A percentile compares a stretch with the other conserved stretches of the same genome.
phyloP scores from a whole-genome alignment of 2,797 vertebrate species.

The Rhynchonycteris naso region DNA sequence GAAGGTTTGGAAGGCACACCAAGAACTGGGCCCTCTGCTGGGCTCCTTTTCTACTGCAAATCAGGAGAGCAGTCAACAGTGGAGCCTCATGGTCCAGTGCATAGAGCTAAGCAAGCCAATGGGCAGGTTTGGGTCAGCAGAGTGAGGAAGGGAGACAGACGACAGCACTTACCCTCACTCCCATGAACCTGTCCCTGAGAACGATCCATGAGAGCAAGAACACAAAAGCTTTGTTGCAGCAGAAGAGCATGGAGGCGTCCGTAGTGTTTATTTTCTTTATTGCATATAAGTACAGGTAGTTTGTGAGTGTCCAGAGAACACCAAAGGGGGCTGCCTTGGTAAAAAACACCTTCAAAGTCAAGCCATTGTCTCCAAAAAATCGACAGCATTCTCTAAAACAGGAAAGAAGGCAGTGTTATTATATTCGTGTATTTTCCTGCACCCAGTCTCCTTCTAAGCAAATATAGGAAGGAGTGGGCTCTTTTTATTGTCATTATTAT shows the following conservation, averaged over 20 bases:
- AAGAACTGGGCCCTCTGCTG: not conserved
- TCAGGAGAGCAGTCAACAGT: not conserved
- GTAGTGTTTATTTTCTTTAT: slow-evolving; percentile 99
- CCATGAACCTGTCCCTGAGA: slow-evolving; percentile 98
- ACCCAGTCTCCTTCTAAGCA: not conserved
- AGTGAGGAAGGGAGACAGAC: slow-evolving; percentile 75
- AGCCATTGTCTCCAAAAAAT: slow-evolving; percentile 96
- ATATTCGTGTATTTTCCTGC: not conserved
- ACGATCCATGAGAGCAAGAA: slow-evolving; percentile 99
- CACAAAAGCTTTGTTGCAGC: slow-evolving; percentile 99
- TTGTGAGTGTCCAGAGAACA: slow-evolving; percentile 98
- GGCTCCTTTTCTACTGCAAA: not conserved
- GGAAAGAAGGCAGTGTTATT: slow-evolving; percentile 83
- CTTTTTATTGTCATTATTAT: not conserved
- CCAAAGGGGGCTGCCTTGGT: slow-evolving; percentile 96
- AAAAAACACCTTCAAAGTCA: slow-evolving; percentile 96
- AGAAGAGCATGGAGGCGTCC: slow-evolving; percentile 97
- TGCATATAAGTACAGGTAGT: slow-evolving; percentile 99
- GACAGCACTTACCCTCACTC: slow-evolving; percentile 94
- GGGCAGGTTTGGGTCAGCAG: slow-evolving; percentile 14
- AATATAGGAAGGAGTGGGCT: not conserved
- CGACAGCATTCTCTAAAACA: slow-evolving; percentile 95
- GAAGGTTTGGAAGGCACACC: not conserved
- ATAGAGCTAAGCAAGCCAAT: not conserved
- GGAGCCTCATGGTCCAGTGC: not conserved